Evolutionary conservation across 2,888 invertebrate genomes (phyloP).

Genomic region (Thyatira batis): DNA sequence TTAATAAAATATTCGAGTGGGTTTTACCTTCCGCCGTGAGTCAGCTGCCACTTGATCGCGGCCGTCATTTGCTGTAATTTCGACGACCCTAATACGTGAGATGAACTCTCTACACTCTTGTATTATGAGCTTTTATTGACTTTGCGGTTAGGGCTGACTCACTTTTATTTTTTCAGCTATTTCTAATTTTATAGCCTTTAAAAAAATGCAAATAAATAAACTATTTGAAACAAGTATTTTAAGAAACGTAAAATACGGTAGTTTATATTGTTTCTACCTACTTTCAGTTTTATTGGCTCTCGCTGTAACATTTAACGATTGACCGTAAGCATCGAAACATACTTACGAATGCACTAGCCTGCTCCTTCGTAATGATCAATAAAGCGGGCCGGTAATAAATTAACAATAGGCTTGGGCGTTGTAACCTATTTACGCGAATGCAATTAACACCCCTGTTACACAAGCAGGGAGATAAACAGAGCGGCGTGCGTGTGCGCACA

Average conservation of each 20-base stretch:
- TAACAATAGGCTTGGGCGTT: slow-evolving; percentile 30
- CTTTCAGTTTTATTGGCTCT: background rate
- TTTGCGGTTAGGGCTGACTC: slow-evolving; percentile 40
- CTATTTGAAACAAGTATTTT: background rate
- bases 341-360: background rate
- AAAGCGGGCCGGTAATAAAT: slow-evolving; percentile 16
- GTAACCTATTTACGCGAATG: slow-evolving; percentile 42
- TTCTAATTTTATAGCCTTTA: background rate
- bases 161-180: background rate
- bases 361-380: slow-evolving; percentile 13
- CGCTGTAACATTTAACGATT: background rate
- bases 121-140: slow-evolving; percentile 45
- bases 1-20: slow-evolving; percentile 19
- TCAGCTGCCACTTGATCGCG: slow-evolving; percentile 10
- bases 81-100: slow-evolving; percentile 50
- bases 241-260: background rate
- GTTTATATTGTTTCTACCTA: background rate
- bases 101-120: slow-evolving; percentile 49
- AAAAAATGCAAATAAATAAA: background rate
- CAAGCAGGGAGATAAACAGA: slow-evolving; percentile 65
- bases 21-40: slow-evolving; percentile 16
- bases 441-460: slow-evolving; percentile 44
- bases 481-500: slow-evolving; percentile 18
- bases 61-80: slow-evolving; percentile 35
- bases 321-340: background rate